Evolutionary conservation across 92 coral and sea anemone species (phyloP), one percentile per base, ranked within the genome.

Genomic region (Ricordea florida): DNA sequence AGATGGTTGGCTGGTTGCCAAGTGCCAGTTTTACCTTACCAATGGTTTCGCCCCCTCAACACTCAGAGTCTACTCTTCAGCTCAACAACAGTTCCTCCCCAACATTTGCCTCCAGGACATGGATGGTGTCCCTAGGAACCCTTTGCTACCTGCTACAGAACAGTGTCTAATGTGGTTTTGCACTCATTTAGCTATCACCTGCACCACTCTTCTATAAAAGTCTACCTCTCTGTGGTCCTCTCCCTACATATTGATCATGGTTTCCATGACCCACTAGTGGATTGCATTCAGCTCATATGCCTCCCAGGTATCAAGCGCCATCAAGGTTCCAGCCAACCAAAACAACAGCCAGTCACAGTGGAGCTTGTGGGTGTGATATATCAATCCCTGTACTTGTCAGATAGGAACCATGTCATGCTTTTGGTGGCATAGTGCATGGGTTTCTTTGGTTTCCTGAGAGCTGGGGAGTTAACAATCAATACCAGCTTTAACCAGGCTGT

Each of bases 181-280:
- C n/a, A 35, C 50, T 4, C 32, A 51, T 41, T 34, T 48, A 21
- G 50, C 65, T 0, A 52, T 28, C 35, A 18, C n/a, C 52, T 70
- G 9, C 44, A 15, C 18, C 78, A 51, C 23, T 68, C 53, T 0
- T 68, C 61, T 4, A 68, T 68, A 7, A 68, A 26, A 33, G 41
- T 49, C 11, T 68, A 48, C 31, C 7, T 68, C 1, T 42, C 28
- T 1, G 62, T 61, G 8, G 60, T 68, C 20, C 75, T 41, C 23
- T 68, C 75, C 14, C 33, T 53, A 9, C 78, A 64, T 29, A 62
- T 62, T 34, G 69, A 62, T 13, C 29, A 44, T 8, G 74, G 74
- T 11, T 46, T 44, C 36, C 27, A 40, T 4, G 65, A 57, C 36
- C 65, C 65, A 21, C 5, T 57, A 7, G 40, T 6, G 30, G 29